These are phyloP conservation scores for Lycophotia porphyrea DNA, from an alignment of 2,888 invertebrate species.

Conservation along the genomic window DNA sequence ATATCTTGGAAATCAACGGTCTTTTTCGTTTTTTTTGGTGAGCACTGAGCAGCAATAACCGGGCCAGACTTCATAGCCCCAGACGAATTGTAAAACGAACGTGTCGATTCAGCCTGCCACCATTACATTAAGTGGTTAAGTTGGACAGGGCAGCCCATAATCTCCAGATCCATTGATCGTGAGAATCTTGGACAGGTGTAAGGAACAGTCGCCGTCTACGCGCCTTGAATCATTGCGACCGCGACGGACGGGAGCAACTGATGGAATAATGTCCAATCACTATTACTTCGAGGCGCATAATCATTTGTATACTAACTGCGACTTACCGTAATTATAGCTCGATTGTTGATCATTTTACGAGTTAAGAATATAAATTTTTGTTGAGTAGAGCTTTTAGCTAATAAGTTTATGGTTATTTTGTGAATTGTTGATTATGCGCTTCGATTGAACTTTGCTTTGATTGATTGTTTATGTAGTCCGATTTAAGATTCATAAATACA, in stretches of 20 bases:
- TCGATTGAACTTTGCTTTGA: background rate
- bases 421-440: constrained; percentile 8
- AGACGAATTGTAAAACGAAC: constrained; percentile 37
- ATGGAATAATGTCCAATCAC: constrained; percentile 57
- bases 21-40: constrained; percentile 6
- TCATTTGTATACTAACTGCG: constrained; percentile 51
- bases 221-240: constrained; percentile 67
- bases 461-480: too few relatives aligned
- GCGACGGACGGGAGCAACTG: constrained; percentile 44
- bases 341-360: constrained; percentile 44
- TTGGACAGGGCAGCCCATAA: constrained; percentile 43
- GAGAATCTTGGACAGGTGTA: constrained; percentile 84
- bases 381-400: constrained; percentile 22
- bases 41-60: background rate
- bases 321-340: constrained; percentile 40
- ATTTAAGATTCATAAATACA: background rate
- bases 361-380: constrained; percentile 43
- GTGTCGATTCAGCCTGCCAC: constrained; percentile 30
- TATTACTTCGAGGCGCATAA: constrained; percentile 42
- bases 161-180: constrained; percentile 70
- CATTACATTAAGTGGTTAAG: constrained; percentile 51
- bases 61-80: constrained; percentile 17
- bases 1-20: background rate
- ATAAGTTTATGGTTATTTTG: constrained; percentile 24
- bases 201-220: constrained; percentile 65